phyloP scores from a whole-genome alignment of 30 jellyfish, hydroid and myxozoan genomes.

The Cassiopea andromeda region DNA sequence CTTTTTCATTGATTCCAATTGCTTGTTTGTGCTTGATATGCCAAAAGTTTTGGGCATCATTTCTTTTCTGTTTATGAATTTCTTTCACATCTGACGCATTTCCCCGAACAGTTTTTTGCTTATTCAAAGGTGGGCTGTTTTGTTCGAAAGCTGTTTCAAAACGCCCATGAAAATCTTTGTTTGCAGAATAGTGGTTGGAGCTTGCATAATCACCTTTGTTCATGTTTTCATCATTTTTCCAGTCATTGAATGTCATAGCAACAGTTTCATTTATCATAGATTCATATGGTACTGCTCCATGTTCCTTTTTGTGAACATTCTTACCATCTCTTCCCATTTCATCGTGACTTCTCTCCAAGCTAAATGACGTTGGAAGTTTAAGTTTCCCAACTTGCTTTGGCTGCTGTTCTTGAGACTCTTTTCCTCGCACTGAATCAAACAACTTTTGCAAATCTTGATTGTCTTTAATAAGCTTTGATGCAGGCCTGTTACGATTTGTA shows the following conservation, averaged over 20 bases:
- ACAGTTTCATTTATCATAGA: slow-evolving; percentile 18
- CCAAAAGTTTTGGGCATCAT: slow-evolving; percentile 29
- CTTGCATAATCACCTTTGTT: slow-evolving; percentile 13
- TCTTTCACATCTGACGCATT: not conserved
- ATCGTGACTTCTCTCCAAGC: not conserved
- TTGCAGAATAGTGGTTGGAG: not conserved
- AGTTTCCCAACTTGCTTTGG: slow-evolving; percentile 48
- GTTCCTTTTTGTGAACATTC: not conserved
- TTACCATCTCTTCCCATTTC: not conserved
- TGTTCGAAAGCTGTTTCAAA: not conserved
- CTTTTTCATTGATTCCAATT: not conserved
- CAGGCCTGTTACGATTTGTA: slow-evolving; percentile 36
- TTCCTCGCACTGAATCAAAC: slow-evolving; percentile 58
- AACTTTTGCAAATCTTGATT: slow-evolving; percentile 43
- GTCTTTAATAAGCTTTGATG: slow-evolving; percentile 64
- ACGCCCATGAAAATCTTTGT: not conserved
- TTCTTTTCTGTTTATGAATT: slow-evolving; percentile 1
- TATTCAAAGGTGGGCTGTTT: not conserved
- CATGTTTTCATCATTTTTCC: slow-evolving; percentile 23
- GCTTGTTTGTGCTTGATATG: slow-evolving; percentile 24
- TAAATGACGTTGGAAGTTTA: slow-evolving; percentile 39
- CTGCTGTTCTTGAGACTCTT: slow-evolving; percentile 13
- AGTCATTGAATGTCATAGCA: slow-evolving; percentile 41
- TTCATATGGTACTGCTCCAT: not conserved
- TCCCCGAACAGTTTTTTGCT: not conserved